Conservation (phyloP, 2,888 invertebrate genomes). For the Eremobia ochroleuca region DNA sequence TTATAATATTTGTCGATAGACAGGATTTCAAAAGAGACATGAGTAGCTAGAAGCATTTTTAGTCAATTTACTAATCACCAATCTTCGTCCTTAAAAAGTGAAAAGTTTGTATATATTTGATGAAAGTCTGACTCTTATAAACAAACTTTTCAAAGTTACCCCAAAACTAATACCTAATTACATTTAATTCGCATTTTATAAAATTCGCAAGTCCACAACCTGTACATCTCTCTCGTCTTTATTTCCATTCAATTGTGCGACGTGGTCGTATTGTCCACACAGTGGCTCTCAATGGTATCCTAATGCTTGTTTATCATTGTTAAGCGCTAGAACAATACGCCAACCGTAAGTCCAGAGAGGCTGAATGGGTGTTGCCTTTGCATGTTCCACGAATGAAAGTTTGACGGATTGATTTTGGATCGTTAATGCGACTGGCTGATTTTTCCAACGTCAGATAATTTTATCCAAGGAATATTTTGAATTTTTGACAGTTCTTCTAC, state of each 20-base stretch:
- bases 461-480: too few species aligned
- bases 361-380: conserved; percentile 66
- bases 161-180: not conserved
- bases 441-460: too few species aligned
- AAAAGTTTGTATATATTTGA: not conserved
- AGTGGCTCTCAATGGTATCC: conserved; percentile 80
- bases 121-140: not conserved
- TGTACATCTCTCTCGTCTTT: conserved; percentile 45
- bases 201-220: conserved; percentile 18
- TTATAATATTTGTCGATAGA: not conserved
- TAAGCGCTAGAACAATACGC: conserved; percentile 78
- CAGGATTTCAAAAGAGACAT: not conserved
- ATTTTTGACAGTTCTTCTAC: too few species aligned
- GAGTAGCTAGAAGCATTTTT: not conserved
- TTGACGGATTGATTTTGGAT: conserved; percentile 70
- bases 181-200: not conserved
- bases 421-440: conserved; percentile 4
- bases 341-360: conserved; percentile 67
- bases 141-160: not conserved
- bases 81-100: not conserved
- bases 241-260: conserved; percentile 60
- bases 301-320: conserved; percentile 85
- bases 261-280: conserved; percentile 82
- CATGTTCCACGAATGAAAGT: conserved; percentile 76
- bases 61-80: not conserved